These are phyloP conservation scores for Carcinoscorpius rotundicauda DNA, from an alignment of 1,140 invertebrate species.

Conservation along the genomic window DNA sequence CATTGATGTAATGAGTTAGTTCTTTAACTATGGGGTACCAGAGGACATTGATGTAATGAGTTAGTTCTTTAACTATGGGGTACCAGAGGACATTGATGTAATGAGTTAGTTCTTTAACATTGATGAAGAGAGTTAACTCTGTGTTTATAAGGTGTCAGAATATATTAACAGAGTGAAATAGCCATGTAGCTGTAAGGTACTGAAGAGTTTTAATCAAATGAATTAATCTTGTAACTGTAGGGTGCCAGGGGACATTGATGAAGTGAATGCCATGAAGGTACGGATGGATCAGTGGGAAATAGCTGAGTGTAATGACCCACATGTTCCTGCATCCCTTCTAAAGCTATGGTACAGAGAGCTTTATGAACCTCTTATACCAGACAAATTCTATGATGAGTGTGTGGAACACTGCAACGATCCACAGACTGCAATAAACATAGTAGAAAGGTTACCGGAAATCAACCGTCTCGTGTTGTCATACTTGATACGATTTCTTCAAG, in stretches of 20 bases:
- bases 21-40: no score
- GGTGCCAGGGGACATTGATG: conserved; percentile 75
- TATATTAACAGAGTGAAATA: no score
- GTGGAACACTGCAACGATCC: conserved; percentile 57
- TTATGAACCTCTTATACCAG: conserved; percentile 88
- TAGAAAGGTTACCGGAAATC: conserved; percentile 52
- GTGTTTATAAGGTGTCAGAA: no score
- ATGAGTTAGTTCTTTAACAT: no score
- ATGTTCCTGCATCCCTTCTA: conserved; percentile 84
- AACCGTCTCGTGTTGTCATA: conserved; percentile 76
- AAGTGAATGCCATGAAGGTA: conserved; percentile 74
- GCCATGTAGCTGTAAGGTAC: no score
- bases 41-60: no score
- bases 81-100: no score
- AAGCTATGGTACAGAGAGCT: conserved; percentile 94
- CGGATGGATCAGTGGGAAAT: conserved; percentile 72
- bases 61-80: no score
- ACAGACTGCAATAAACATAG: conserved; percentile 53
- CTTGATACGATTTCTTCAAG: conserved; percentile 79
- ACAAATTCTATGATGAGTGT: conserved; percentile 69
- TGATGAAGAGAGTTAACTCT: no score
- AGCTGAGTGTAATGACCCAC: conserved; percentile 52
- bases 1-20: no score
- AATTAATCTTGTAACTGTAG: conserved; percentile 10
- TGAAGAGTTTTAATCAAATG: no score